Evolutionary conservation across 2,888 invertebrate species (phyloP).

Genomic region (Zootermopsis nevadensis): DNA sequence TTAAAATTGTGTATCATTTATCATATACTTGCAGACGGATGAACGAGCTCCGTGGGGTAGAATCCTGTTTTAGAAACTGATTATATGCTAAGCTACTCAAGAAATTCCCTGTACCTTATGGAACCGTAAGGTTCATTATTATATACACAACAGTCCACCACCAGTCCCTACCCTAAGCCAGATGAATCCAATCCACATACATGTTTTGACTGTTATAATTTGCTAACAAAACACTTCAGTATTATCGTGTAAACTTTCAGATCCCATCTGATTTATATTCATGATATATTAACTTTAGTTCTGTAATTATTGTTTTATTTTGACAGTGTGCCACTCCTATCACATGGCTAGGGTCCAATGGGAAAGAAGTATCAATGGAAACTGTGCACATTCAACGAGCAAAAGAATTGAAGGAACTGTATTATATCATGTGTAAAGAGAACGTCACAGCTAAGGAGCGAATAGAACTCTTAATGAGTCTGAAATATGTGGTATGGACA

Average conservation of each 20-base stretch:
- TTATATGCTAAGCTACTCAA: no score
- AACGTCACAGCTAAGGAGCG: conserved; percentile 73
- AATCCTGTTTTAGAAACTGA: no score
- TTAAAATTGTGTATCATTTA: no score
- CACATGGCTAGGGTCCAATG: conserved; percentile 80
- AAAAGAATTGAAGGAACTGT: conserved; percentile 78
- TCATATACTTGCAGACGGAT: no score
- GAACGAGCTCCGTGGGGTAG: no score
- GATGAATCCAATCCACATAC: background rate
- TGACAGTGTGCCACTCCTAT: conserved; percentile 72
- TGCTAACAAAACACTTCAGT: background rate
- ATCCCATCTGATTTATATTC: background rate
- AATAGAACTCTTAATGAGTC: conserved; percentile 75
- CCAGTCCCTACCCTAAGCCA: no score
- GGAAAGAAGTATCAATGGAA: conserved; percentile 79
- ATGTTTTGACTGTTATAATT: background rate
- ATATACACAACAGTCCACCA: no score
- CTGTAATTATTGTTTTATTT: background rate
- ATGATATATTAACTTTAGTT: background rate
- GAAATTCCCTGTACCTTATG: no score
- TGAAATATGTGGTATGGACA: conserved; percentile 69
- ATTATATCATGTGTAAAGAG: conserved; percentile 72
- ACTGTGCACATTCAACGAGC: conserved; percentile 84
- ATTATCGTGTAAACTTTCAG: background rate
- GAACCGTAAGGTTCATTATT: no score